A percentile compares a stretch with the other conserved stretches of the same genome.
phyloP scores from a whole-genome alignment of 2,888 invertebrate species.

The Lasioglossum morio region DNA sequence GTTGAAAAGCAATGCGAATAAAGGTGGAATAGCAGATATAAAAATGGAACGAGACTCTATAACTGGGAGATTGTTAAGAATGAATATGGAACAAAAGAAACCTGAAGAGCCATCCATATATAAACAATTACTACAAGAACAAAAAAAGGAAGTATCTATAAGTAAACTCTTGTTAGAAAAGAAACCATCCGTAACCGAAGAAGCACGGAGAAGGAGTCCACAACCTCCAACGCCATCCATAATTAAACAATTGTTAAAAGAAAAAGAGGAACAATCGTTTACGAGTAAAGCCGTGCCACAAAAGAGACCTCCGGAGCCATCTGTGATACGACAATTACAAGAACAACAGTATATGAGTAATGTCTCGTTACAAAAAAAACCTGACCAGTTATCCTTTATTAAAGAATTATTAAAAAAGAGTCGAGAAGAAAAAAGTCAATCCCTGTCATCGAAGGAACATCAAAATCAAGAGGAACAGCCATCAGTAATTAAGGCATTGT shows the following conservation, averaged over 20 bases:
- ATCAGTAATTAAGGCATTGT: background rate
- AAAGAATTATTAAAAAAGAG: background rate
- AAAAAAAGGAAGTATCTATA: background rate
- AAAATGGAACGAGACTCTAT: fast-evolving
- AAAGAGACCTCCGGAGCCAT: background rate
- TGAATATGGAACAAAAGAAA: background rate
- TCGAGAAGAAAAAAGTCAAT: background rate
- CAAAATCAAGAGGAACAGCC: background rate
- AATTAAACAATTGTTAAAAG: background rate
- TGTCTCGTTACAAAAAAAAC: background rate
- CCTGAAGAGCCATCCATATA: constrained; percentile 31
- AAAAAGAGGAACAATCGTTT: background rate
- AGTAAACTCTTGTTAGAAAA: background rate
- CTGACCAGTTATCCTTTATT: background rate
- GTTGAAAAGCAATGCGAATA: background rate
- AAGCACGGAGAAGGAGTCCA: background rate
- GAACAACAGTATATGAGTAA: background rate
- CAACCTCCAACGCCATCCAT: background rate
- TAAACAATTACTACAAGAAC: background rate
- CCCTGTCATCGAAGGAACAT: constrained; percentile 2
- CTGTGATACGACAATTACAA: background rate
- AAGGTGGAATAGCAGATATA: background rate
- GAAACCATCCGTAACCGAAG: background rate
- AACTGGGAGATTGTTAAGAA: background rate
- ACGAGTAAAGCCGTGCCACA: background rate